These are phyloP conservation scores for Goniozus legneri DNA, from an alignment of 1,140 invertebrate species.

Conservation along the genomic window DNA sequence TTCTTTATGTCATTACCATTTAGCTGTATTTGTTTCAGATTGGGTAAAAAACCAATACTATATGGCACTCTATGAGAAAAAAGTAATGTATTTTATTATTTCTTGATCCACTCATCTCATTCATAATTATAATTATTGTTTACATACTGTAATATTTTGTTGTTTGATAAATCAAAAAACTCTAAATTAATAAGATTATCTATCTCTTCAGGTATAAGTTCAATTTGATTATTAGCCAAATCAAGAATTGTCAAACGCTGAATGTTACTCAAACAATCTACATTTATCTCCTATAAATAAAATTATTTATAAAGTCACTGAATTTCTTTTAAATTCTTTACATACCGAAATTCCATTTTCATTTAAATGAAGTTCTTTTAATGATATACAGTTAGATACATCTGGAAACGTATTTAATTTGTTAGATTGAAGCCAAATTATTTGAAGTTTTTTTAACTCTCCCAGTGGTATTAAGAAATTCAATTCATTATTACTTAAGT, in stretches of 20 bases:
- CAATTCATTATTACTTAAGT: constrained; percentile 60
- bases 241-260: constrained; percentile 71
- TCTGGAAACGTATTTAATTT: constrained; percentile 64
- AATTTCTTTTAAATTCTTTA: constrained; percentile 19
- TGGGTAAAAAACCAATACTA: constrained; percentile 70
- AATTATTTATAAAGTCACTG: neutral
- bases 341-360: constrained; percentile 74
- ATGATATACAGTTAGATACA: constrained; percentile 63
- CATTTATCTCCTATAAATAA: constrained; percentile 60
- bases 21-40: constrained; percentile 77
- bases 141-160: constrained; percentile 70
- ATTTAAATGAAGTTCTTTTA: constrained; percentile 75
- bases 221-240: constrained; percentile 72
- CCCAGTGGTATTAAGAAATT: constrained; percentile 70
- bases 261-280: constrained; percentile 64
- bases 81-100: no score
- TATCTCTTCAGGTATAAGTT: constrained; percentile 73
- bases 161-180: constrained; percentile 80
- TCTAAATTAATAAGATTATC: constrained; percentile 70
- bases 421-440: constrained; percentile 76
- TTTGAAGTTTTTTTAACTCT: constrained; percentile 75
- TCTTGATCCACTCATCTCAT: no score
- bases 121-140: no score
- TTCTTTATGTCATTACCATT: constrained; percentile 82
- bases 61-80: constrained; percentile 65